phyloP scores from a whole-genome alignment of 1,140 invertebrate species.

The Leptonema lineaticorne region DNA sequence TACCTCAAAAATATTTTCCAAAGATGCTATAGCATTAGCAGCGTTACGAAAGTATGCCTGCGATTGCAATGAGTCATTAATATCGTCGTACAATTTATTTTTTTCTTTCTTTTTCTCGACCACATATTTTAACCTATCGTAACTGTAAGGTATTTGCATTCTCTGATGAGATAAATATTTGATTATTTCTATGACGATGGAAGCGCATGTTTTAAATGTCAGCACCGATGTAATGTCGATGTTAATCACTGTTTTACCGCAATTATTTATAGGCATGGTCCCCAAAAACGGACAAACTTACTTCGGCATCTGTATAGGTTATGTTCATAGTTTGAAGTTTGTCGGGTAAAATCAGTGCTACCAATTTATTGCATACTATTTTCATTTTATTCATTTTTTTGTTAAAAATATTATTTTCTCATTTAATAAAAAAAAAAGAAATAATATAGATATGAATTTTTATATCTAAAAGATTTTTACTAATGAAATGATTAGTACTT shows the following conservation, averaged over 20 bases:
- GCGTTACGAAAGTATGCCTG: slow-evolving; percentile 51
- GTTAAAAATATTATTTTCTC: no score
- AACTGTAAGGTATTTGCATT: slow-evolving; percentile 54
- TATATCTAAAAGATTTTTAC: no score
- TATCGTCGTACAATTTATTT: slow-evolving; percentile 38
- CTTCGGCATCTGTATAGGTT: neutral
- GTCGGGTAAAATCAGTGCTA: neutral
- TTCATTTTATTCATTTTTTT: no score
- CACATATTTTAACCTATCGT: slow-evolving; percentile 53
- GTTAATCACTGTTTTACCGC: neutral
- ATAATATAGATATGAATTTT: no score
- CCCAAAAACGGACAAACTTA: neutral
- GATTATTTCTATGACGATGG: slow-evolving; percentile 52
- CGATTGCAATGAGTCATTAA: slow-evolving; percentile 49
- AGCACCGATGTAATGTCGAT: slow-evolving; percentile 9
- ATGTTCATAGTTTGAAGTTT: neutral
- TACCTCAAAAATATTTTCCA: slow-evolving; percentile 55
- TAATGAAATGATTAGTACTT: no score
- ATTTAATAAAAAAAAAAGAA: no score
- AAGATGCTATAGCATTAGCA: slow-evolving; percentile 49
- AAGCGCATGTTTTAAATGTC: slow-evolving; percentile 45
- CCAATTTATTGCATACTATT: no score
- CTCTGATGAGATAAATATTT: slow-evolving; percentile 55
- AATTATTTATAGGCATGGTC: neutral
- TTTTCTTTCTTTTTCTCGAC: slow-evolving; percentile 48